These are phyloP conservation scores for Callorhinus ursinus DNA, from an alignment of 2,113 vertebrate species.

Conservation along the genomic window DNA sequence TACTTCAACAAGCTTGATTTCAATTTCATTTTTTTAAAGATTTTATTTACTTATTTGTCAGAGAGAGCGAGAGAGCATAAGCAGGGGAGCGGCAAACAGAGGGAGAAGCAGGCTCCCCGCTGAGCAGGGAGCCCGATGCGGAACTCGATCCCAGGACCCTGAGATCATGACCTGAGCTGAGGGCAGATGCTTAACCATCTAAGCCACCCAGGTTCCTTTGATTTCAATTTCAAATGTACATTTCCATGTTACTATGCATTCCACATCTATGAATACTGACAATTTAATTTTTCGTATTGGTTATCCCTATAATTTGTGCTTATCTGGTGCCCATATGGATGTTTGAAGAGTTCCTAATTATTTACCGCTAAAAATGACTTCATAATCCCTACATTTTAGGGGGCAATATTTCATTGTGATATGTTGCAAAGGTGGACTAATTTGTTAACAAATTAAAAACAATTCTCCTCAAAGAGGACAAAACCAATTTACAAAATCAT, in stretches of 20 bases:
- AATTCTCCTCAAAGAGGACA: background rate
- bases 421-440: background rate
- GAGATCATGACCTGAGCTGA: too few relatives aligned
- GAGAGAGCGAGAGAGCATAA: too few relatives aligned
- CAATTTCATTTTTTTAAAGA: too few relatives aligned
- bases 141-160: too few relatives aligned
- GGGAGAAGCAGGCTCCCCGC: too few relatives aligned
- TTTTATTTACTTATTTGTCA: too few relatives aligned
- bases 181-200: too few relatives aligned
- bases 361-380: background rate
- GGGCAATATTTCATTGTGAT: background rate
- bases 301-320: background rate
- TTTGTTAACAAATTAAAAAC: background rate
- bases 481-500: background rate
- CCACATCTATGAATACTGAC: background rate
- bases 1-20: background rate
- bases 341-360: background rate
- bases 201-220: too few relatives aligned
- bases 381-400: background rate
- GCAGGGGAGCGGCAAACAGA: too few relatives aligned
- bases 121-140: too few relatives aligned
- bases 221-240: background rate
- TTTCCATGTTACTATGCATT: background rate
- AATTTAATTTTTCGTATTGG: background rate
- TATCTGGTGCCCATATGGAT: background rate